A percentile compares a stretch with the other conserved stretches of the same genome.
Evolutionary conservation across 2,888 invertebrate genomes (phyloP).

Genomic region (Ormia ochracea): DNA sequence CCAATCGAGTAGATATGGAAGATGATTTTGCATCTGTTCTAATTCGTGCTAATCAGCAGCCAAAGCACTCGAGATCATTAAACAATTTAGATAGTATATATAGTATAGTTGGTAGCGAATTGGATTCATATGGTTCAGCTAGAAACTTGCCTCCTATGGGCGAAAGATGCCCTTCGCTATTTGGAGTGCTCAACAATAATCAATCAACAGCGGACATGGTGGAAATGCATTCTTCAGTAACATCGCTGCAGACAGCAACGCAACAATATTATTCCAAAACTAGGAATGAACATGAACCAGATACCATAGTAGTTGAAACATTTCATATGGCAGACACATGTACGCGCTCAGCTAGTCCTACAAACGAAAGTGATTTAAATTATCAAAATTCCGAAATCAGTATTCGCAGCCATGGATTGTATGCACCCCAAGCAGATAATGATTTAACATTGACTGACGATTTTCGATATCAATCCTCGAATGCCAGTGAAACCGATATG

Average conservation of each 20-base stretch:
- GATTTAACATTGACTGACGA: constrained; percentile 78
- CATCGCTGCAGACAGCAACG: constrained; percentile 3
- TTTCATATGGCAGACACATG: constrained; percentile 52
- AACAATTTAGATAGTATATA: constrained; percentile 69
- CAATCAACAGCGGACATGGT: neutral
- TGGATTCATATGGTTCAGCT: constrained; percentile 40
- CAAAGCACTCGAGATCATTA: constrained; percentile 72
- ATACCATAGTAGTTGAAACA: constrained; percentile 15
- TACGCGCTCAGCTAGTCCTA: constrained; percentile 73
- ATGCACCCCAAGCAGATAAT: constrained; percentile 80
- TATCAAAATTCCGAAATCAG: constrained; percentile 83
- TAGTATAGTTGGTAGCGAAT: neutral
- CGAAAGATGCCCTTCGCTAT: constrained; percentile 21
- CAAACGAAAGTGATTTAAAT: constrained; percentile 81
- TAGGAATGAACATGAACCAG: neutral
- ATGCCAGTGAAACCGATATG: constrained; percentile 75
- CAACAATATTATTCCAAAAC: constrained; percentile 24
- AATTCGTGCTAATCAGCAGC: constrained; percentile 68
- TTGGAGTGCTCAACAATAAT: neutral
- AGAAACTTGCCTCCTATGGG: constrained; percentile 11
- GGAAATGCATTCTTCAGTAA: neutral
- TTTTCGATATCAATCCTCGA: constrained; percentile 76
- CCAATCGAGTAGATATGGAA: constrained; percentile 71
- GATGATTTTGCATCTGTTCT: constrained; percentile 69
- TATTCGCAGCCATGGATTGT: constrained; percentile 81